phyloP scores from a whole-genome alignment of 2,888 invertebrate genomes.

The Xanthia togata region DNA sequence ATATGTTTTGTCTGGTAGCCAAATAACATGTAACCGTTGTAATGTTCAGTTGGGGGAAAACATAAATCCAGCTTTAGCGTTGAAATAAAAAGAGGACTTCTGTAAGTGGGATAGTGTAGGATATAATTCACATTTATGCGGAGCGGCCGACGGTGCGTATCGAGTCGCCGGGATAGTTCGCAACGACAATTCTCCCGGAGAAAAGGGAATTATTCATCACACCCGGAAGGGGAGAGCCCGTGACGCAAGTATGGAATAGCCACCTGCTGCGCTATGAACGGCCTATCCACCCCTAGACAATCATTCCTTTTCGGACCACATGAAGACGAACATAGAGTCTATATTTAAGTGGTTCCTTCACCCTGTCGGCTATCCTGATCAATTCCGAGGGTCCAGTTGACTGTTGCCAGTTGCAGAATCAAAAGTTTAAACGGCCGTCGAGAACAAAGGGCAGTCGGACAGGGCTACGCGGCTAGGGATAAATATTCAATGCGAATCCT shows the following conservation, averaged over 20 bases:
- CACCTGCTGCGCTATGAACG: constrained; percentile 78
- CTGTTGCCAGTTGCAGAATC: constrained; percentile 90
- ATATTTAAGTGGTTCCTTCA: constrained; percentile 54
- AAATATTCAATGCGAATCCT: constrained; percentile 91
- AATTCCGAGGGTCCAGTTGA: constrained; percentile 88
- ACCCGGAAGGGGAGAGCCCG: constrained; percentile 90
- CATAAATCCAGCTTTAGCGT: constrained; percentile 85
- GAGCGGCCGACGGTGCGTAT: constrained; percentile 87
- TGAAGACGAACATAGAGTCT: constrained; percentile 56
- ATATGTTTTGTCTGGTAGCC: constrained; percentile 68
- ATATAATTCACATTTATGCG: constrained; percentile 89
- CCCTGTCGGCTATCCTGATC: constrained; percentile 75
- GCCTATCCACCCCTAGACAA: constrained; percentile 67
- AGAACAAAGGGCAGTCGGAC: constrained; percentile 89
- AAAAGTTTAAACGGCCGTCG: constrained; percentile 90
- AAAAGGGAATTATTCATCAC: constrained; percentile 91
- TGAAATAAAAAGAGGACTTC: constrained; percentile 87
- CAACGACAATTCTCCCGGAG: constrained; percentile 89
- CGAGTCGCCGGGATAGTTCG: constrained; percentile 88
- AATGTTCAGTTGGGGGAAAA: constrained; percentile 81
- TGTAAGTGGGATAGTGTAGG: constrained; percentile 87
- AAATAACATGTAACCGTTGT: constrained; percentile 76
- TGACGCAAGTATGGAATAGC: constrained; percentile 90
- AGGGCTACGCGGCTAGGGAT: constrained; percentile 84
- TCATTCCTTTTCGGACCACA: constrained; percentile 62